These are phyloP conservation scores for Saturnia pavonia DNA, from an alignment of 2,888 invertebrate species.

Conservation along the genomic window DNA sequence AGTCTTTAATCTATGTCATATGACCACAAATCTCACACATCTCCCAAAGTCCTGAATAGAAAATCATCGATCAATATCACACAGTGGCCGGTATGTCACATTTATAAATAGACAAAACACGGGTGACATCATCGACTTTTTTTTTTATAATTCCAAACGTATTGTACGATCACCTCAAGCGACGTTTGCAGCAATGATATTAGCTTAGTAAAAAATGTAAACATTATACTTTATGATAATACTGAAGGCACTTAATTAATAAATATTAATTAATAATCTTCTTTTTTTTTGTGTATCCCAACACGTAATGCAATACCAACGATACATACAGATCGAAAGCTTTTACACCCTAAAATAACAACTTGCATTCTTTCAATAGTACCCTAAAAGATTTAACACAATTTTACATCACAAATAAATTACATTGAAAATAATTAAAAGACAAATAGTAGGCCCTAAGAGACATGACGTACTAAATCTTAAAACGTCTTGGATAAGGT, in stretches of 20 bases:
- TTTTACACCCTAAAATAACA: too few relatives aligned
- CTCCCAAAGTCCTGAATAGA: background rate
- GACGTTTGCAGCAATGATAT: background rate
- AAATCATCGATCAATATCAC: constrained; percentile 4
- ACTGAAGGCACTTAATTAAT: background rate
- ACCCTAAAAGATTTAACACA: background rate
- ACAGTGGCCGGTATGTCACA: background rate
- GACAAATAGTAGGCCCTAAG: background rate
- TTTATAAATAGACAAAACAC: constrained; percentile 13
- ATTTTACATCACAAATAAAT: background rate
- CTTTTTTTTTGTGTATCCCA: too few relatives aligned
- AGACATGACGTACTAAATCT: background rate
- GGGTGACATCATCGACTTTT: constrained; percentile 10
- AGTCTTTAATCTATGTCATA: background rate
- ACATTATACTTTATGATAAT: background rate
- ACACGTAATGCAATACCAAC: too few relatives aligned
- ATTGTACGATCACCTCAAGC: constrained; percentile 5
- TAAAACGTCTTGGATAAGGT: background rate
- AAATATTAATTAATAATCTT: too few relatives aligned
- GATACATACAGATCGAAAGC: too few relatives aligned
- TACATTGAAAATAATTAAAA: background rate
- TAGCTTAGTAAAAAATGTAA: background rate
- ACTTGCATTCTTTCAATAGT: too few relatives aligned
- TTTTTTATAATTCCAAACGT: constrained; percentile 1
- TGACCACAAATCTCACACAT: background rate